Conservation (phyloP, 2,888 invertebrate species). For the Synanthedon tipuliformis region DNA sequence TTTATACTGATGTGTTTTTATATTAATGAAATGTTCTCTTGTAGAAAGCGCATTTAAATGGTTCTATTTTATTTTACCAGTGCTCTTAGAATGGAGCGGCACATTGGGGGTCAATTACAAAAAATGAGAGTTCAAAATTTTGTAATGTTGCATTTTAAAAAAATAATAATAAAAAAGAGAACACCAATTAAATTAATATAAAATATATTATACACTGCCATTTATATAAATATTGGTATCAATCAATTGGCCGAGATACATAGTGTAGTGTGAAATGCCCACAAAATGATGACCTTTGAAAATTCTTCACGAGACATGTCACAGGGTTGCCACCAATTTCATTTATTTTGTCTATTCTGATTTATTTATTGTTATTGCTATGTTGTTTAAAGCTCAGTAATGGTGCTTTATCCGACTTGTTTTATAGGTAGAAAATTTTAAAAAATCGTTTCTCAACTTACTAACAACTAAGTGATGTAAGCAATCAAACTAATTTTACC, state of each 20-base stretch:
- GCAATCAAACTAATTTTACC: too few relatives aligned
- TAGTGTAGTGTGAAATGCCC: conserved; percentile 16
- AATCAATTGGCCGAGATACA: conserved; percentile 11
- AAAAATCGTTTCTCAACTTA: too few relatives aligned
- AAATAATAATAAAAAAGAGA: conserved; percentile 6
- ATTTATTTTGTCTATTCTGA: not conserved
- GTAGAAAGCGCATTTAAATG: not conserved
- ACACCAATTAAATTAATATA: conserved; percentile 19
- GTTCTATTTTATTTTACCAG: not conserved
- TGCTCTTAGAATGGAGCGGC: not conserved
- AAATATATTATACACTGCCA: conserved; percentile 21
- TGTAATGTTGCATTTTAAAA: not conserved
- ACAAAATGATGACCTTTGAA: too few relatives aligned
- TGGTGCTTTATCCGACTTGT: too few relatives aligned
- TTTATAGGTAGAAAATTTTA: too few relatives aligned
- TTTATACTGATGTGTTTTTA: not conserved
- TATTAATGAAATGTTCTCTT: not conserved
- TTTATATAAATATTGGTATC: conserved; percentile 17
- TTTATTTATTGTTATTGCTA: not conserved
- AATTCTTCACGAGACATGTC: too few relatives aligned
- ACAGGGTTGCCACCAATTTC: not conserved
- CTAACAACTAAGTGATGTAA: too few relatives aligned
- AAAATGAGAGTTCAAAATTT: conserved; percentile 8
- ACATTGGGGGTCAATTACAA: conserved; percentile 5
- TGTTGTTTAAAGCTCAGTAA: too few relatives aligned